phyloP scores from a whole-genome alignment of 2,113 vertebrate genomes.

The Platichthys flesus region DNA sequence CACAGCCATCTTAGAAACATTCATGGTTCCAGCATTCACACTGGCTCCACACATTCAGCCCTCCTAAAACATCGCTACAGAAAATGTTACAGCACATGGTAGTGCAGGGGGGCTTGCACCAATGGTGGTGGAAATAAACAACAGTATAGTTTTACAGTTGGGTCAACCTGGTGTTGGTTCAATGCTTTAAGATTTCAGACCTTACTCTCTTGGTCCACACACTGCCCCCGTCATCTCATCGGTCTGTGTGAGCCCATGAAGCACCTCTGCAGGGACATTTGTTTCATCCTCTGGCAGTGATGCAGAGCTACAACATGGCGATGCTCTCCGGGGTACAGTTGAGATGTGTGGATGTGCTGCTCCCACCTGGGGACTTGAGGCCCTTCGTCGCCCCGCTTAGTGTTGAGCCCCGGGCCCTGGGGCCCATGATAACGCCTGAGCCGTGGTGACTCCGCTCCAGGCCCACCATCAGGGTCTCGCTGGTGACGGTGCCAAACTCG shows the following conservation, averaged over 20 bases:
- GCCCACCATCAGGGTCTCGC: slow-evolving; percentile 88
- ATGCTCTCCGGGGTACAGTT: slow-evolving; percentile 91
- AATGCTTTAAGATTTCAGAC: slow-evolving; percentile 21
- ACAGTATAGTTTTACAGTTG: slow-evolving; percentile 19
- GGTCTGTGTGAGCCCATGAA: slow-evolving; percentile 15
- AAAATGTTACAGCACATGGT: slow-evolving; percentile 2
- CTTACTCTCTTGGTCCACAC: slow-evolving; percentile 14
- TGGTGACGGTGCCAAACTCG: slow-evolving; percentile 90
- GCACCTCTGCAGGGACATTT: slow-evolving; percentile 27
- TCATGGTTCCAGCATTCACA: slow-evolving; percentile 37
- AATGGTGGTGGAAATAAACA: neutral
- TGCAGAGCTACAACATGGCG: slow-evolving; percentile 87
- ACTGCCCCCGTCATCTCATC: slow-evolving; percentile 4
- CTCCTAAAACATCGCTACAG: slow-evolving; percentile 4
- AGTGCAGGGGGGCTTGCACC: slow-evolving; percentile 20
- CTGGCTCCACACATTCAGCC: slow-evolving; percentile 49
- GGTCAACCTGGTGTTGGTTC: slow-evolving; percentile 28
- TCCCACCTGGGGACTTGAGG: slow-evolving; percentile 88
- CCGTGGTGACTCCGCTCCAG: slow-evolving; percentile 81
- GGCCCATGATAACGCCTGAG: slow-evolving; percentile 76
- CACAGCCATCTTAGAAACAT: slow-evolving; percentile 51
- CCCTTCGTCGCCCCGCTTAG: slow-evolving; percentile 79
- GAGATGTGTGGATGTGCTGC: slow-evolving; percentile 91
- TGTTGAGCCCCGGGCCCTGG: slow-evolving; percentile 65
- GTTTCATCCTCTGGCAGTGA: neutral